These are phyloP conservation scores for Neodontobutis hainanensis DNA, from an alignment of 2,113 vertebrate genomes.

Conservation along the genomic window DNA sequence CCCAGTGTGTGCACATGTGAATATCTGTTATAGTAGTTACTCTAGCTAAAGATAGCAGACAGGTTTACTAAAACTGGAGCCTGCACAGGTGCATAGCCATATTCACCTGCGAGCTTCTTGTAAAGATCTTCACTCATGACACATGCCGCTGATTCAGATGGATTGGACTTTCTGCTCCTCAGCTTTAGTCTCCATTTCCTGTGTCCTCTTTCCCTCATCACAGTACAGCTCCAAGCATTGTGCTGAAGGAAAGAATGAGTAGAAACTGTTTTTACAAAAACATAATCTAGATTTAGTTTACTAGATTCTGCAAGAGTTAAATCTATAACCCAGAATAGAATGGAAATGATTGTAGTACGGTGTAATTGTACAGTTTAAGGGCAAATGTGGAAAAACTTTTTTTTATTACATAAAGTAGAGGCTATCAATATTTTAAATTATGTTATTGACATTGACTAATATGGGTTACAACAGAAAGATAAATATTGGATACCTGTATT, in stretches of 20 bases:
- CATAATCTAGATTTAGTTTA: constrained; percentile 46
- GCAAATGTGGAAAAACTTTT: no score
- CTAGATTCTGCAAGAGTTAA: constrained; percentile 15
- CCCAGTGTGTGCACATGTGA: constrained; percentile 17
- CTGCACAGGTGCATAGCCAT: constrained; percentile 58
- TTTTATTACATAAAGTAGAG: no score
- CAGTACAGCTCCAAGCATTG: constrained; percentile 27
- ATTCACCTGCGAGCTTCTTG: constrained; percentile 58
- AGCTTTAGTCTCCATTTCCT: constrained; percentile 25
- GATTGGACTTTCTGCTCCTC: constrained; percentile 33
- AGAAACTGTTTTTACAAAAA: neutral
- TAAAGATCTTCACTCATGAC: constrained; percentile 59
- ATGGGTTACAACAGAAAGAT: no score
- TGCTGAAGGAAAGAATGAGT: no score
- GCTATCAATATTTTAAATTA: no score
- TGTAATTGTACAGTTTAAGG: no score
- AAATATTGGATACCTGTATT: no score
- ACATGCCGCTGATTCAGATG: constrained; percentile 64
- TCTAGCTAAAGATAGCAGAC: constrained; percentile 53
- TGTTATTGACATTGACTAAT: no score
- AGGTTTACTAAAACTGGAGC: constrained; percentile 32
- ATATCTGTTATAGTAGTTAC: constrained; percentile 25
- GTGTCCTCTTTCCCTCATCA: constrained; percentile 31
- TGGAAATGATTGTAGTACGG: no score
- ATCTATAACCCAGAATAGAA: no score